Base-by-base conservation (phyloP, 2,888 invertebrate genomes). In the Allygus modestus region DNA sequence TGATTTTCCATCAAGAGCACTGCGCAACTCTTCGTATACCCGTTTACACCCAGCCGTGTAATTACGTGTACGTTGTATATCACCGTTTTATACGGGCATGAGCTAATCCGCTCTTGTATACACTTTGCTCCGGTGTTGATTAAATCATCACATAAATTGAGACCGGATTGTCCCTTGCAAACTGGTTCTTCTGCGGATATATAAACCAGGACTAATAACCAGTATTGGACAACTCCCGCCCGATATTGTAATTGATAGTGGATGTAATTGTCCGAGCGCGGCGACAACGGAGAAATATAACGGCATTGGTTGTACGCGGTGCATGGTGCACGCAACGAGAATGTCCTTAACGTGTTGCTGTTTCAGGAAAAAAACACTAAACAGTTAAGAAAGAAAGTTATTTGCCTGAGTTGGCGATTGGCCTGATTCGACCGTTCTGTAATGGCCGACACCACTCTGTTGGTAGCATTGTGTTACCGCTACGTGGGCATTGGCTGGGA, bases 171-270 rank as follows among this genome's bases (percentile, higher is more conserved):
- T 71, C 71, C 37, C 69, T 9, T 31, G 71, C 41, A 12, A 41
- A 71, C 71, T 71, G 71, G 71, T 71, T 71, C 71, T 23, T 71
- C 71, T 20, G 41, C 71, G 71, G 71, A 71, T 41, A 71, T 43
- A 77, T 77, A 77, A 77, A 77, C 77, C 37, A 28, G 46, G 28
- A 28, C 28, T 77, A 77, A 77, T 77, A 77, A 77, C 77, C 46
- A 28, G 77, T 28, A 51, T 51, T 1, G 77, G 77, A 77, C 28
- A 46, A 77, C 77, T 69, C 31, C 69, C 31, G 31, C 17, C 31
- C 41, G 71, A 71, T 71, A 71, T 71, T 71, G 71, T 71, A 71
- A 71, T 71, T 71, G 41, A 41, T 41, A 7, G 65, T 65, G 65
- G 65, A 9, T 23, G 65, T 65, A 65, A 65, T 65, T 65, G 65